A percentile compares a stretch with the other conserved stretches of the same genome.
phyloP scores from a whole-genome alignment of 37 sponge, comb jelly and placozoan genomes.

The Aplysina aerophoba region DNA sequence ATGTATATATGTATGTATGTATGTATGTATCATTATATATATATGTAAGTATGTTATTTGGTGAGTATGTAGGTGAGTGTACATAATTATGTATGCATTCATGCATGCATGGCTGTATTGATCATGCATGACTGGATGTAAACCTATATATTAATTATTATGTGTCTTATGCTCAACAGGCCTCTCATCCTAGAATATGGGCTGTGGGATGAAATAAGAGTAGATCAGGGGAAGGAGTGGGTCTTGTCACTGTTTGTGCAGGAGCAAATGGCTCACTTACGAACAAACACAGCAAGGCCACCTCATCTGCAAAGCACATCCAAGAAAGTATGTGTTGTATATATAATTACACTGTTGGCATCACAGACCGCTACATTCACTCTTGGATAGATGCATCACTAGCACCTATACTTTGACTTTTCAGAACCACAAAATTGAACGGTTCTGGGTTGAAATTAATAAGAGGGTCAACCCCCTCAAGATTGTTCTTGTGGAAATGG shows the following conservation, averaged over 20 bases:
- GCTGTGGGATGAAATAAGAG: constrained; percentile 46
- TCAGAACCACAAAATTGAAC: constrained; percentile 42
- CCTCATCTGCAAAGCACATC: constrained; percentile 34
- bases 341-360: background rate
- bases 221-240: constrained; percentile 56
- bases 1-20: background rate
- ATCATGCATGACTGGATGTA: background rate
- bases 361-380: background rate
- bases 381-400: background rate
- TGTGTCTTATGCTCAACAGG: background rate
- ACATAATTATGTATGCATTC: too few species aligned
- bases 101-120: too few species aligned
- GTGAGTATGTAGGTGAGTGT: too few species aligned
- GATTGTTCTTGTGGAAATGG: constrained; percentile 26
- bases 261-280: background rate
- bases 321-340: background rate
- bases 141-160: background rate
- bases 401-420: too few species aligned
- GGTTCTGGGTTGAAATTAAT: constrained; percentile 68
- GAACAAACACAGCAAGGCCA: constrained; percentile 7
- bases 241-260: constrained; percentile 31
- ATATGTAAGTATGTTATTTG: too few species aligned
- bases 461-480: constrained; percentile 68
- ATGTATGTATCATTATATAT: background rate
- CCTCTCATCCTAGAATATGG: background rate